Evolutionary conservation across 2,888 invertebrate genomes (phyloP), one percentile per base, ranked within the genome.

Genomic region (Tiliacea aurago): DNA sequence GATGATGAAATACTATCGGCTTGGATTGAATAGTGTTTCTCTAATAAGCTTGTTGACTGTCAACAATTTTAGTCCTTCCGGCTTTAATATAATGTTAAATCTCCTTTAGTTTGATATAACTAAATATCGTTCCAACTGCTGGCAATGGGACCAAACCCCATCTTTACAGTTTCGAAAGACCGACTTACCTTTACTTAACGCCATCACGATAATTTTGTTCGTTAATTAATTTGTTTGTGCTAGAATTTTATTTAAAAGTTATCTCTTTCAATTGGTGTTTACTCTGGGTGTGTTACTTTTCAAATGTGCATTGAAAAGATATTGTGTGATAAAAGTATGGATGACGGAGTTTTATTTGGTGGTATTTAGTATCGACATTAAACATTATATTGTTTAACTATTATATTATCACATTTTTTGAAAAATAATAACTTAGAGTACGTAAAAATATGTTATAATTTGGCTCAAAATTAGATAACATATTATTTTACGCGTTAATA

Each of bases 161-260:
- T 18, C 33, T 74, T 64, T 62, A 61, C 33, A 28, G 78, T 84
- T 81, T 81, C 71, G 72, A 75, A 80, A 85, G 67, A 75, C 70
- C 66, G 7, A 66, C 59, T 62, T 76, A 73, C 66, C 78, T 72
- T 78, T 81, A 84, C 81, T 90, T 90, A 87, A 81, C 90, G 86
- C 72, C 79, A 76, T 76, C 78, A 75, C 72, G 90, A 84, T 90
- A 90, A 90, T 83, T 88, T 80, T 37, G 70, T 67, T 55, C 61
- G 90, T 86, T 89, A 90, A 90, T 90, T 90, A 89, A 87, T 89
- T 88, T 89, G 87, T 90, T 83, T 89, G 81, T 51, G 59, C 59
- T 73, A 61, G 79, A 81, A 71, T 82, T 78, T 73, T 78, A 80
- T 84, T 85, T 75, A 63, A 74, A 83, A 73, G 68, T 73, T 78